Conservation (phyloP, 2,113 vertebrate genomes). For the Felis chaus region DNA sequence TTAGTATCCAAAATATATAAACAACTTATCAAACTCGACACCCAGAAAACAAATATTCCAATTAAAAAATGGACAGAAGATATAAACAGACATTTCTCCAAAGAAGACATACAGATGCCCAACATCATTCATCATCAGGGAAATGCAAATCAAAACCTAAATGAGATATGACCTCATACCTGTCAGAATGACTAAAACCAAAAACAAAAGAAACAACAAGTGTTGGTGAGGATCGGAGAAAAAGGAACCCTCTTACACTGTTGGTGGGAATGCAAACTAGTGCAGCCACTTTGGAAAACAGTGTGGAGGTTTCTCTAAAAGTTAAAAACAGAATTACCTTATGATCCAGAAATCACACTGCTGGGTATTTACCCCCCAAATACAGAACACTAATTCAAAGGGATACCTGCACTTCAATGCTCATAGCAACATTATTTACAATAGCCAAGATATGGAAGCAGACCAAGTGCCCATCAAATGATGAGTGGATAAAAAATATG, state of each 20-base stretch:
- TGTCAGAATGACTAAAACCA: neutral
- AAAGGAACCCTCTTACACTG: neutral
- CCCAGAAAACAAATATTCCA: neutral
- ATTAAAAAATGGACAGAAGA: neutral
- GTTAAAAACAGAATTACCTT: neutral
- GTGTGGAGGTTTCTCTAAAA: neutral
- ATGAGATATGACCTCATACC: neutral
- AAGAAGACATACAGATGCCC: neutral
- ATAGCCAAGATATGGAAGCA: neutral
- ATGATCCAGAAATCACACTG: neutral
- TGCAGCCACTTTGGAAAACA: neutral
- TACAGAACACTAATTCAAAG: neutral
- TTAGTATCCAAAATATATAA: neutral
- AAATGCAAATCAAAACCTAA: neutral
- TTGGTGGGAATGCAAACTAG: neutral
- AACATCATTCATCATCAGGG: neutral
- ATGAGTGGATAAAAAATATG: neutral
- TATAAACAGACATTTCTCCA: neutral
- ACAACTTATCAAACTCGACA: neutral
- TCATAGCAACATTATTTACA: neutral
- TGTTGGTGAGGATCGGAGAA: neutral
- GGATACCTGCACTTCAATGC: neutral
- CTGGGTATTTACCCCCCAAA: neutral
- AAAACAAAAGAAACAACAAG: neutral
- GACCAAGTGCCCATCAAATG: neutral